These are phyloP conservation scores for Euzetes globulus DNA, from an alignment of 2,888 invertebrate species.

Conservation along the genomic window DNA sequence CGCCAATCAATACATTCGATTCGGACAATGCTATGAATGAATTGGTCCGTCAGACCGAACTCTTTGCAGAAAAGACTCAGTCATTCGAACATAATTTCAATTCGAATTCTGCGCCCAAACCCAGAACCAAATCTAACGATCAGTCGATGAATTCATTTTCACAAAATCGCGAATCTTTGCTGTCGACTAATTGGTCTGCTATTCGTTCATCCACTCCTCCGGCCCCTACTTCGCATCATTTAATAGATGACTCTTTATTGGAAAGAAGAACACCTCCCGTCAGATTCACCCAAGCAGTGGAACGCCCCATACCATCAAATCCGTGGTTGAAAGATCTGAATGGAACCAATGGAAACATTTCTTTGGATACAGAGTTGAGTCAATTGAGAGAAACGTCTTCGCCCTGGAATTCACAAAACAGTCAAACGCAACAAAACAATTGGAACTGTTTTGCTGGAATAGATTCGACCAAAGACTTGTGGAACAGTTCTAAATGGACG, in stretches of 20 bases:
- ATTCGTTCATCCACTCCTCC: conserved; percentile 8
- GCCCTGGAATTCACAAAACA: conserved; percentile 21
- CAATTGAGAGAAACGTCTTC: conserved; percentile 24
- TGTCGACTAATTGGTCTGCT: conserved; percentile 5
- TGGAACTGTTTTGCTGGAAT: conserved; percentile 19
- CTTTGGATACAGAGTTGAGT: conserved; percentile 26
- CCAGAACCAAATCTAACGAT: neutral
- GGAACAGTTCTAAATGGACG: conserved; percentile 18
- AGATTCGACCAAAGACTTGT: conserved; percentile 5
- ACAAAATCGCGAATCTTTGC: conserved; percentile 21
- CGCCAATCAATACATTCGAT: conserved; percentile 36
- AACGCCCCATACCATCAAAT: conserved; percentile 16
- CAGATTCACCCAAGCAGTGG: conserved; percentile 17
- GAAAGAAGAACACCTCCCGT: neutral
- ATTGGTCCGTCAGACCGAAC: conserved; percentile 34
- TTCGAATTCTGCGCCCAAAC: neutral
- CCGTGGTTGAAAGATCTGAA: conserved; percentile 11
- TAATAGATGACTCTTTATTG: conserved; percentile 1
- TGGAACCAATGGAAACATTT: neutral
- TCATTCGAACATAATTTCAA: neutral
- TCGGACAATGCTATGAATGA: conserved; percentile 34
- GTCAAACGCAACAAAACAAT: neutral
- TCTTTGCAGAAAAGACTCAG: conserved; percentile 25
- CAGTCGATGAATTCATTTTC: neutral
- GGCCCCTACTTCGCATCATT: conserved; percentile 4